Conservation (phyloP, 2,888 invertebrate genomes). For the Rhabditoides inermis region DNA sequence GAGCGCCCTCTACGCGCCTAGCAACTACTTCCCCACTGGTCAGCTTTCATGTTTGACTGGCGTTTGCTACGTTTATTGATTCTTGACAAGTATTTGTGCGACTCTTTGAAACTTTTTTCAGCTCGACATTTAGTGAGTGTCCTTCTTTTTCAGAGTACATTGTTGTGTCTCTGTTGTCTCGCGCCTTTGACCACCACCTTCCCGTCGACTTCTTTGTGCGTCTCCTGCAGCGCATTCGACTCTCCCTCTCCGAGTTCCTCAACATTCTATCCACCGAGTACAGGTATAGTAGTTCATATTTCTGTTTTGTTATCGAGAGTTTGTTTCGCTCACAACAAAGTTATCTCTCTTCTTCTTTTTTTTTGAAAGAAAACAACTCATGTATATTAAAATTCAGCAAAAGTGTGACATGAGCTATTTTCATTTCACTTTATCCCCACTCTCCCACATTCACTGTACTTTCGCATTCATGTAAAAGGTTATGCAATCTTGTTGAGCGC, state of each 20-base stretch:
- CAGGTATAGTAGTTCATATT: conserved; percentile 10
- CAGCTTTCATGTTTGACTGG: not conserved
- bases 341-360: too few relatives aligned
- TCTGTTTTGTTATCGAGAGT: not conserved
- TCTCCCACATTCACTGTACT: too few relatives aligned
- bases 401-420: too few relatives aligned
- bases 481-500: too few relatives aligned
- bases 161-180: conserved; percentile 27
- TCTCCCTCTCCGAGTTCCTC: conserved; percentile 24
- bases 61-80: too few relatives aligned
- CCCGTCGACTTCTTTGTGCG: conserved; percentile 14
- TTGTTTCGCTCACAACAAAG: too few relatives aligned
- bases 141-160: conserved; percentile 26
- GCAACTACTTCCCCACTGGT: conserved; percentile 30
- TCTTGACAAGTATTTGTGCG: not conserved
- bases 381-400: too few relatives aligned
- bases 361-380: too few relatives aligned
- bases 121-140: not conserved
- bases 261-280: conserved; percentile 26
- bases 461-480: too few relatives aligned
- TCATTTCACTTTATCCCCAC: too few relatives aligned
- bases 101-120: not conserved
- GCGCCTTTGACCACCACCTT: conserved; percentile 8
- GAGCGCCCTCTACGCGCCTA: conserved; percentile 15
- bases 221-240: conserved; percentile 19